Evolutionary conservation across 2,888 invertebrate genomes (phyloP).

Genomic region (Dynastes maya): DNA sequence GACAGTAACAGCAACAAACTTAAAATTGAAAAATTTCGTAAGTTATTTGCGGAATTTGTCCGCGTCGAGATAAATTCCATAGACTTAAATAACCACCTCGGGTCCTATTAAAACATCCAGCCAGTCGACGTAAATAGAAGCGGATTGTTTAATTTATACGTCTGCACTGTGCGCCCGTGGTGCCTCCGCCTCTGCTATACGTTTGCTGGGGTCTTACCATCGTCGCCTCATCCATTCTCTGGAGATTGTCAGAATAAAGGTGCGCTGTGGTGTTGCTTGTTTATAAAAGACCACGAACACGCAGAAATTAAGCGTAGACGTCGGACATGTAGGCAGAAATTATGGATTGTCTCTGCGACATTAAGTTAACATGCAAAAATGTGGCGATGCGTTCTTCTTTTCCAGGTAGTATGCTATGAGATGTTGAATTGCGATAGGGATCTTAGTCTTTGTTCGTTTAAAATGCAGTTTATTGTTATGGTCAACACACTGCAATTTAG

Average conservation of each 20-base stretch:
- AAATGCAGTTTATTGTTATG: not conserved
- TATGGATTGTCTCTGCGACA: not conserved
- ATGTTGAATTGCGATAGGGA: not conserved
- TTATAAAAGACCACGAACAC: not conserved
- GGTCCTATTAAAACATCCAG: slow-evolving; percentile 27
- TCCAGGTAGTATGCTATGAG: not conserved
- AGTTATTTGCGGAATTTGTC: slow-evolving; percentile 28
- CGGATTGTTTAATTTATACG: slow-evolving; percentile 35
- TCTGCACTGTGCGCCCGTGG: slow-evolving; percentile 11
- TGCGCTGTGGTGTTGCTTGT: not conserved
- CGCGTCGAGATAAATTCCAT: slow-evolving; percentile 32
- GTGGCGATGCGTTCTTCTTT: not conserved
- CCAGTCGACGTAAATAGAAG: slow-evolving; percentile 34
- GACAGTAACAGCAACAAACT: not conserved
- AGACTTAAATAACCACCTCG: slow-evolving; percentile 35
- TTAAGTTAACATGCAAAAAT: not conserved
- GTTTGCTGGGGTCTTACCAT: not conserved
- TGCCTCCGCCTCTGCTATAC: slow-evolving; percentile 9
- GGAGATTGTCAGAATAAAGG: slow-evolving; percentile 11
- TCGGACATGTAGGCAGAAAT: slow-evolving; percentile 8
- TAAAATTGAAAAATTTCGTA: not conserved
- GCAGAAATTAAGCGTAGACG: slow-evolving; percentile 4
- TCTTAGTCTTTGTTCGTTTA: not conserved
- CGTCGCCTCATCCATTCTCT: slow-evolving; percentile 20
- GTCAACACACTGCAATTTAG: not conserved